phyloP scores from a whole-genome alignment of 2,113 vertebrate species.

The Cariama cristata region DNA sequence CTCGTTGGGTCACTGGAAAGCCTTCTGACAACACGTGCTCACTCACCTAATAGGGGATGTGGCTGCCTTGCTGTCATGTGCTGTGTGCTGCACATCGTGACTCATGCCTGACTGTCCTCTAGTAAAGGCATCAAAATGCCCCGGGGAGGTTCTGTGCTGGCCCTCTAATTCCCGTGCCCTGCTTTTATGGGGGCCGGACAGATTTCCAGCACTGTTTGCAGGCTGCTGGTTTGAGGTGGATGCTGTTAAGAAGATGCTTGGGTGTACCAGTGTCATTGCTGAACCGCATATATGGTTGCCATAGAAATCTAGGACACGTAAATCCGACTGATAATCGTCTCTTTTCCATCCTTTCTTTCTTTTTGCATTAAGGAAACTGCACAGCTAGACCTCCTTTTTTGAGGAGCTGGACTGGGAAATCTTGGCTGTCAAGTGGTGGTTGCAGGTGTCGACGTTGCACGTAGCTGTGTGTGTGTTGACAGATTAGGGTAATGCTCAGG shows the following conservation, averaged over 20 bases:
- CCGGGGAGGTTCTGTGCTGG: not conserved
- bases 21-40: not conserved
- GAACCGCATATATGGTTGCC: constrained; percentile 46
- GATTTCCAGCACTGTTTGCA: not conserved
- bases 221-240: not conserved
- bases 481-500: not conserved
- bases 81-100: not conserved
- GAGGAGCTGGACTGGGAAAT: not conserved
- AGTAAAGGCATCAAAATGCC: not conserved
- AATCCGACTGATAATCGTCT: constrained; percentile 5
- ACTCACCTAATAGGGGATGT: not conserved
- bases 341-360: not conserved
- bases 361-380: not conserved
- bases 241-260: not conserved
- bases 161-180: not conserved
- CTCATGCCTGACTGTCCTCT: not conserved
- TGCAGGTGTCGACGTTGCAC: not conserved
- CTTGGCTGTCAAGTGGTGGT: not conserved
- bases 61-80: not conserved
- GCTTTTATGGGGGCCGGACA: not conserved
- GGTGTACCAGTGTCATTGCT: constrained; percentile 1
- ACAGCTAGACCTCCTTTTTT: not conserved
- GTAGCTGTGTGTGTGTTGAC: not conserved
- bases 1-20: not conserved
- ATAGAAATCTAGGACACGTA: constrained; percentile 55